A percentile compares a stretch with the other conserved stretches of the same genome.
These are phyloP conservation scores for Meteorus cinctellus DNA, from an alignment of 2,888 invertebrate genomes.

Conservation along the genomic window DNA sequence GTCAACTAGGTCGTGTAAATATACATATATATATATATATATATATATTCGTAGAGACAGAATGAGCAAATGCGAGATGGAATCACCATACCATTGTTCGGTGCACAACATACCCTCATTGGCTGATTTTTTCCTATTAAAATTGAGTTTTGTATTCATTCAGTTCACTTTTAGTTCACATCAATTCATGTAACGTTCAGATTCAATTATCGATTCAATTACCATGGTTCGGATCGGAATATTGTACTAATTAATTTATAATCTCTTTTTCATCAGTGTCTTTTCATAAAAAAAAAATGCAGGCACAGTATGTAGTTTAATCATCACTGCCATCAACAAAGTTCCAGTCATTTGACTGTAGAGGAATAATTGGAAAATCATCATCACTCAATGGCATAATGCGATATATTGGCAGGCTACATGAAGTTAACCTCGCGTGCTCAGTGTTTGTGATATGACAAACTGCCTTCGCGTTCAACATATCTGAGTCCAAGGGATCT, in stretches of 20 bases:
- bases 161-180: background rate
- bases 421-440: background rate
- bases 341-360: background rate
- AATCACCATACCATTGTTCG: conserved; percentile 5
- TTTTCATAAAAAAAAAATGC: background rate
- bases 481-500: background rate
- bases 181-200: background rate
- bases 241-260: conserved; percentile 30
- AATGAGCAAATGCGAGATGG: conserved; percentile 16
- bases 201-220: conserved; percentile 38
- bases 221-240: background rate
- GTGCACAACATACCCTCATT: background rate
- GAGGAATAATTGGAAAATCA: background rate
- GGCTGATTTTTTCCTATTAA: conserved; percentile 5
- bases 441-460: background rate
- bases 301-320: background rate
- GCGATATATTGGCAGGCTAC: background rate
- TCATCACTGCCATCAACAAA: background rate
- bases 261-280: conserved; percentile 10
- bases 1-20: conserved; percentile 5
- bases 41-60: background rate
- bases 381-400: background rate
- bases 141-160: conserved; percentile 8
- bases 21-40: conserved; percentile 18
- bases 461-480: background rate